phyloP scores from a whole-genome alignment of 2,797 vertebrate species.

The Dromococcyx pavoninus region DNA sequence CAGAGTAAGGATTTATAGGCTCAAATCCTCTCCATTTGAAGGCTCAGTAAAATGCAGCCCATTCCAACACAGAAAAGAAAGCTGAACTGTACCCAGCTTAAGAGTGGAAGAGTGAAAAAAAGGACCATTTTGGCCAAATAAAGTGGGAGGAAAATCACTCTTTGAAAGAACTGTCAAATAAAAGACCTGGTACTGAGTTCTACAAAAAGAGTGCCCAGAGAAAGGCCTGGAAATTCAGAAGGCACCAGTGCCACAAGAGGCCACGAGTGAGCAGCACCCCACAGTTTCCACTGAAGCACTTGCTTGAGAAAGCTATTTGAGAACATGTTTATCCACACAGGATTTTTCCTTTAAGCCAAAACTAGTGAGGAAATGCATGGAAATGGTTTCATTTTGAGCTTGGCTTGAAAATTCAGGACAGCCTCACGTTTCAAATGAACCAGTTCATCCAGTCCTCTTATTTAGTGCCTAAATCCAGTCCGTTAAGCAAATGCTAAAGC shows the following conservation, averaged over 20 bases:
- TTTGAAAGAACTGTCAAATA: neutral
- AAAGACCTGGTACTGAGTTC: neutral
- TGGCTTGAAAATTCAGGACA: slow-evolving; percentile 13
- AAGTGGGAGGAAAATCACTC: neutral
- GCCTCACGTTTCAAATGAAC: slow-evolving; percentile 7
- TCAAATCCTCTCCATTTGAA: slow-evolving; percentile 49
- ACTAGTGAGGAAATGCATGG: neutral
- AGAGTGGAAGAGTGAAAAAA: neutral
- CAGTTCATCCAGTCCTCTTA: neutral
- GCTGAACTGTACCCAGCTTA: neutral
- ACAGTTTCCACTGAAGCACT: neutral
- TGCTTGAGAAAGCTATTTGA: neutral
- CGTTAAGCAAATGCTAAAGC: neutral
- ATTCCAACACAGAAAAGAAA: neutral
- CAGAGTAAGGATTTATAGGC: slow-evolving; percentile 55
- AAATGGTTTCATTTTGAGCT: slow-evolving; percentile 15
- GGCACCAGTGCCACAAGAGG: accelerated
- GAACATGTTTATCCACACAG: neutral
- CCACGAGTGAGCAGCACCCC: neutral
- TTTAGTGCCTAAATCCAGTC: neutral
- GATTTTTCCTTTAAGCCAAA: neutral
- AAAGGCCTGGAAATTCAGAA: neutral
- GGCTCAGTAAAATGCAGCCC: slow-evolving; percentile 27
- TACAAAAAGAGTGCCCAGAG: neutral
- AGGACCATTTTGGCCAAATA: neutral